A percentile compares a stretch with the other conserved stretches of the same genome.
Evolutionary conservation across 2,113 vertebrate genomes (phyloP).

Genomic region (Chitala chitala): DNA sequence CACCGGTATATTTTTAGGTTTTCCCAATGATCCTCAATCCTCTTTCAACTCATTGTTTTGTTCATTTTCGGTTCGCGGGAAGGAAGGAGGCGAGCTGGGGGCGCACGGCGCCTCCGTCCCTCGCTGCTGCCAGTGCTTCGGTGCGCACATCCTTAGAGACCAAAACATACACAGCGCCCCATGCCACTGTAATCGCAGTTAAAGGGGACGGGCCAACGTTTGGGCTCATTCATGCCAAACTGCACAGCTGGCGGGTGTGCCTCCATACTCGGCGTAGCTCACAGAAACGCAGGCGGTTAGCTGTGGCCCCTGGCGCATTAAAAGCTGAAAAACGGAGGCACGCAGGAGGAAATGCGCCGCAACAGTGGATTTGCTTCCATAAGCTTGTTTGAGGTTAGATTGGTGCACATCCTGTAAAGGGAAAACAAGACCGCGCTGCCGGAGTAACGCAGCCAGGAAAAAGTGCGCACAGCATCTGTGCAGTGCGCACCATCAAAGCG

Average conservation of each 20-base stretch:
- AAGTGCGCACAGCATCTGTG: constrained; percentile 15
- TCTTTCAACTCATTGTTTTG: background rate
- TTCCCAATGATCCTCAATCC: background rate
- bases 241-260: background rate
- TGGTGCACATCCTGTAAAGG: background rate
- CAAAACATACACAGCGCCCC: constrained; percentile 12
- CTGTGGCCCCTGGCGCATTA: background rate
- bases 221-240: background rate
- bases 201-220: background rate
- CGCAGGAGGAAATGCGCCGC: background rate
- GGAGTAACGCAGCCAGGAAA: constrained; percentile 28
- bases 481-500: background rate
- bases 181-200: background rate
- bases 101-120: background rate
- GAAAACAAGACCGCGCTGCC: background rate
- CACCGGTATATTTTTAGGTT: constrained; percentile 9
- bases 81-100: background rate
- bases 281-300: background rate
- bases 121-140: background rate
- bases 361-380: constrained; percentile 4
- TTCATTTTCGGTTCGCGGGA: background rate
- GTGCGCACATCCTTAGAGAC: background rate
- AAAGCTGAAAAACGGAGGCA: background rate
- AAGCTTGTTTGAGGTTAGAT: background rate
- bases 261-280: background rate